Percentiles rank a stretch among this genome's conserved stretches.
Evolutionary conservation across 2,888 invertebrate genomes (phyloP).

Genomic region (Caenorhabditis sp.): DNA sequence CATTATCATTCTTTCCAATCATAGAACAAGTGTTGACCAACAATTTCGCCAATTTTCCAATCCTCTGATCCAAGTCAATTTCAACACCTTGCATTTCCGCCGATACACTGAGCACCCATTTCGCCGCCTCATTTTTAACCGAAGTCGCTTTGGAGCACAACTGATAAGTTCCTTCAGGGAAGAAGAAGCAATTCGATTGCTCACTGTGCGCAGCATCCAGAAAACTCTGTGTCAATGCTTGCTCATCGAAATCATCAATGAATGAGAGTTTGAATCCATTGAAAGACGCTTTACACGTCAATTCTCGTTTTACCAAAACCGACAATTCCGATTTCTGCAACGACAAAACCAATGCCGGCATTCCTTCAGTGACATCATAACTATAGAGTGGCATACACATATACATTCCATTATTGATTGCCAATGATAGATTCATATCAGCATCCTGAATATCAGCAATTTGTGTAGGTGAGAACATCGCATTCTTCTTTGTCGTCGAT

Average conservation of each 20-base stretch:
- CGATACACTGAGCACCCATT: constrained; percentile 95
- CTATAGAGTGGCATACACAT: constrained; percentile 68
- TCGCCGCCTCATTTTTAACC: constrained; percentile 76
- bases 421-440: constrained; percentile 65
- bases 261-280: constrained; percentile 89
- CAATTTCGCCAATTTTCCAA: constrained; percentile 87
- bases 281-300: constrained; percentile 85
- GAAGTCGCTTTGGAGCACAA: constrained; percentile 79
- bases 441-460: constrained; percentile 40
- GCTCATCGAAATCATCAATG: constrained; percentile 82
- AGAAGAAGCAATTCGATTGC: constrained; percentile 80
- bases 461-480: constrained; percentile 37
- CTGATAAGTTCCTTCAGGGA: constrained; percentile 98
- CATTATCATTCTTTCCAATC: constrained; percentile 75
- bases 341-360: constrained; percentile 87
- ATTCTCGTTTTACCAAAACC: constrained; percentile 79
- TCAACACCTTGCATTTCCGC: constrained; percentile 90
- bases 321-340: constrained; percentile 81
- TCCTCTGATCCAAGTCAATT: constrained; percentile 64
- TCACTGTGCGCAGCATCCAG: constrained; percentile 46
- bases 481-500: constrained; percentile 17
- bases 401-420: constrained; percentile 68
- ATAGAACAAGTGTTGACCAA: constrained; percentile 93
- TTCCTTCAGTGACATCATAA: constrained; percentile 54
- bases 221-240: constrained; percentile 59